Percentiles rank a stretch among this genome's conserved stretches.
phyloP scores from a whole-genome alignment of 2,797 vertebrate genomes.

The Masticophis lateralis region DNA sequence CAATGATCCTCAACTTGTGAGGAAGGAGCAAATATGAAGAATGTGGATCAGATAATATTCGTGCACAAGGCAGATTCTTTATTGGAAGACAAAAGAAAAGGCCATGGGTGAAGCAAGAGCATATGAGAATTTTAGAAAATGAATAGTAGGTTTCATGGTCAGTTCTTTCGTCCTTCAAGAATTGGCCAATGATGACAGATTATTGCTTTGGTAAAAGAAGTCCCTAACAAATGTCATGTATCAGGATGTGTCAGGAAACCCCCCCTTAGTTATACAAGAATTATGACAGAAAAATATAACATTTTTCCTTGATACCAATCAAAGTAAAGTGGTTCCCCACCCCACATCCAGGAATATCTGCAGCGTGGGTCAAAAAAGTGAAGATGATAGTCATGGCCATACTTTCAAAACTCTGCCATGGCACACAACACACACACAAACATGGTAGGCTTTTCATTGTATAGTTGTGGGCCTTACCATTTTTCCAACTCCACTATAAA shows the following conservation, averaged over 20 bases:
- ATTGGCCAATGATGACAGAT: not conserved
- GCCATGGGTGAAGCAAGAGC: not conserved
- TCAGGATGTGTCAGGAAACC: not conserved
- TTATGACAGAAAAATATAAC: not conserved
- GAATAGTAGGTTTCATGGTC: not conserved
- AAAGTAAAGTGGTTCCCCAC: not conserved
- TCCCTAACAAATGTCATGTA: not conserved
- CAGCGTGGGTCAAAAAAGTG: not conserved
- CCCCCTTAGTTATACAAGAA: no score
- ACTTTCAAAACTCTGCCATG: not conserved
- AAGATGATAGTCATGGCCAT: not conserved
- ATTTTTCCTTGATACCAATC: not conserved
- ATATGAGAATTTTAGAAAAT: not conserved
- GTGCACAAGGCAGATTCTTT: not conserved
- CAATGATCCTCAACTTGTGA: not conserved
- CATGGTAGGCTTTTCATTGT: not conserved
- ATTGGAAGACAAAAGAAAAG: not conserved
- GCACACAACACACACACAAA: not conserved
- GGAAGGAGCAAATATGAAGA: not conserved
- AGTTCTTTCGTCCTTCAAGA: not conserved
- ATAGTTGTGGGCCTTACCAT: not conserved
- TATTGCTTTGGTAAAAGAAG: not conserved
- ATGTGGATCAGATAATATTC: not conserved
- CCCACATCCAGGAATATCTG: not conserved
- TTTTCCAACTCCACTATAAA: not conserved